Evolutionary conservation across 2,797 vertebrate genomes (phyloP).

Genomic region (Erithacus rubecula): DNA sequence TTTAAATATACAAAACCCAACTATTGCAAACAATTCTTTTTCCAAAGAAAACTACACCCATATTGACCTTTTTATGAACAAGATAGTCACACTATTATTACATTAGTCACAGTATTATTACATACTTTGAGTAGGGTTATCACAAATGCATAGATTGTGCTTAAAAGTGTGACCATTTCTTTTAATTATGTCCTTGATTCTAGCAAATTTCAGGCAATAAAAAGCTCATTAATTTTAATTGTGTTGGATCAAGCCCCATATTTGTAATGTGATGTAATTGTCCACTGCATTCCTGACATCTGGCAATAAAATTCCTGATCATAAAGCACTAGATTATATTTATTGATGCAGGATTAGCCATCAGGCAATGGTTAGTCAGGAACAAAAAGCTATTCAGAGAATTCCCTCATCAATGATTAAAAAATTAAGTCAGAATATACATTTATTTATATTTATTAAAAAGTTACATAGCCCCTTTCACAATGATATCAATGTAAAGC

Average conservation of each 20-base stretch:
- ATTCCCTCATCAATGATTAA: not conserved
- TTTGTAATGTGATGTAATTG: slow-evolving; percentile 30
- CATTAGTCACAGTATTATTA: not conserved
- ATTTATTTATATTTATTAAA: not conserved
- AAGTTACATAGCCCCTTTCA: not conserved
- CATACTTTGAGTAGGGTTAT: not conserved
- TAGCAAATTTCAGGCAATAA: slow-evolving; percentile 23
- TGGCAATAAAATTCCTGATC: slow-evolving; percentile 5
- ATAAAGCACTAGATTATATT: not conserved
- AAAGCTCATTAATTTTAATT: slow-evolving; percentile 30
- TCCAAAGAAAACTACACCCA: not conserved
- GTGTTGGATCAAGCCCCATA: not conserved
- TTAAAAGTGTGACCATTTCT: not conserved
- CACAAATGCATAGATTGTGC: not conserved
- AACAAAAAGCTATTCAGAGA: not conserved
- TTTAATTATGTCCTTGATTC: slow-evolving; percentile 29
- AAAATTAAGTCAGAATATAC: not conserved
- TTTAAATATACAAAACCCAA: not conserved
- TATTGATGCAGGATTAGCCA: not conserved
- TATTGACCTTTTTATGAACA: not conserved
- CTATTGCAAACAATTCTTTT: not conserved
- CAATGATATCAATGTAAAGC: not conserved
- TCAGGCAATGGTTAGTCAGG: not conserved
- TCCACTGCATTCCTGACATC: slow-evolving; percentile 8
- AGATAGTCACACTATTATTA: not conserved